Evolutionary conservation across 1,140 invertebrate species (phyloP).

Genomic region (Euwallacea similis): DNA sequence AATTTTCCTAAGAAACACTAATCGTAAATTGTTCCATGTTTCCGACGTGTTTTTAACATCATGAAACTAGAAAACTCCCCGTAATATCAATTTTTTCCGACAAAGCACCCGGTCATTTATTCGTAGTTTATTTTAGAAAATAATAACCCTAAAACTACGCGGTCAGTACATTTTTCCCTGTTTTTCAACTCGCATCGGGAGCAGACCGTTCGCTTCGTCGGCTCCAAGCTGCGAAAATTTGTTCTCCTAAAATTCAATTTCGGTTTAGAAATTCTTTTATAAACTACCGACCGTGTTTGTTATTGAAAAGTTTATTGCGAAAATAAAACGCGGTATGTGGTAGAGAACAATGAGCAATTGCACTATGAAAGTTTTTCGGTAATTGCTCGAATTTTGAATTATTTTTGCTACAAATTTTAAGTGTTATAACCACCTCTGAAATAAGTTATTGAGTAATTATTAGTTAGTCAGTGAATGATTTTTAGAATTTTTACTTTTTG

Average conservation of each 20-base stretch:
- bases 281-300: conserved; percentile 23
- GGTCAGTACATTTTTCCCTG: not conserved
- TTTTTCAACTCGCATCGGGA: not conserved
- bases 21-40: too few species aligned
- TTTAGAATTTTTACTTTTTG: too few species aligned
- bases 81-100: not conserved
- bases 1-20: too few species aligned
- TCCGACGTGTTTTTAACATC: too few species aligned
- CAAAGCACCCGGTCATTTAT: not conserved
- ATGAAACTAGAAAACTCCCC: too few species aligned
- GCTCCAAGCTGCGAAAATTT: conserved; percentile 21
- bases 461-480: too few species aligned
- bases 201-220: conserved; percentile 14
- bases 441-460: too few species aligned
- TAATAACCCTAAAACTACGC: not conserved
- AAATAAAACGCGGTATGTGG: conserved; percentile 10
- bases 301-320: conserved; percentile 25
- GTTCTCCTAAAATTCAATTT: conserved; percentile 27
- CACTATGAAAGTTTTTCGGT: too few species aligned
- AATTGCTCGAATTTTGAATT: too few species aligned
- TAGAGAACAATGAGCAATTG: conserved; percentile 11
- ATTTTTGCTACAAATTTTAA: too few species aligned
- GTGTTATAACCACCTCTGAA: too few species aligned
- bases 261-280: conserved; percentile 26
- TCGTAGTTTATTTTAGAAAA: conserved; percentile 1